Base-by-base conservation (phyloP, 2,888 invertebrate genomes). In the Cynaeus angustus region DNA sequence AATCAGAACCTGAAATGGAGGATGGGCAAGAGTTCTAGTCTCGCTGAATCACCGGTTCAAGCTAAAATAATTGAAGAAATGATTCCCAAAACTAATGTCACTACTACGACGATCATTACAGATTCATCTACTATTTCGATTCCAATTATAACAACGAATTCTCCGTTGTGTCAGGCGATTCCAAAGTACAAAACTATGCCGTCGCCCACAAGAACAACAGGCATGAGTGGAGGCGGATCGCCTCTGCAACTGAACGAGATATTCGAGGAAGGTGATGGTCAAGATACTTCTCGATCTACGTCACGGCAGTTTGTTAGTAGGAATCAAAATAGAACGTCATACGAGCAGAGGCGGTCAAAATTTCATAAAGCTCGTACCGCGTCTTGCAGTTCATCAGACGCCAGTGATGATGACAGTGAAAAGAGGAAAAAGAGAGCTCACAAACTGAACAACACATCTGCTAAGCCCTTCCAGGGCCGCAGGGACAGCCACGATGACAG, bases 341-440 rank as follows among this genome's bases (percentile, higher is more conserved):
- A 87, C 75, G 88, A 89, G 74, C 90, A 91, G 78, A 87, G 91
- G 33, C 88, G 91, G 55, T 88, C 89, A 71, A 92, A 92, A 83
- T 89, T 92, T 77, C 91, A 91, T 75, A 92, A 93, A 82, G 89
- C 89, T 8, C 86, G 92, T 38, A 92, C 92, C n/a, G 94, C 95
- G 4, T 96, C 96, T 59, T 97, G 97, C 82, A 96, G 96, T 77
- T 97, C 96, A 58, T 97, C 97, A 0, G 97, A 98, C 84, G 94
- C 97, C 4, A 96, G 96, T 69, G 97, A 97, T 83, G 91, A 91
- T 77, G 94, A 94, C 81, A 93, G 93, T 58, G 95, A 95, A 81
- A 89, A 90, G 45, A 89, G 94, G 72, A 95, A 95, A 83, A 94
- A 95, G 82, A 88, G 94, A 61, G 91, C 92, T 9, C 91, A 93